phyloP scores from a whole-genome alignment of 2,888 invertebrate genomes.

The Rhagonycha fulva region DNA sequence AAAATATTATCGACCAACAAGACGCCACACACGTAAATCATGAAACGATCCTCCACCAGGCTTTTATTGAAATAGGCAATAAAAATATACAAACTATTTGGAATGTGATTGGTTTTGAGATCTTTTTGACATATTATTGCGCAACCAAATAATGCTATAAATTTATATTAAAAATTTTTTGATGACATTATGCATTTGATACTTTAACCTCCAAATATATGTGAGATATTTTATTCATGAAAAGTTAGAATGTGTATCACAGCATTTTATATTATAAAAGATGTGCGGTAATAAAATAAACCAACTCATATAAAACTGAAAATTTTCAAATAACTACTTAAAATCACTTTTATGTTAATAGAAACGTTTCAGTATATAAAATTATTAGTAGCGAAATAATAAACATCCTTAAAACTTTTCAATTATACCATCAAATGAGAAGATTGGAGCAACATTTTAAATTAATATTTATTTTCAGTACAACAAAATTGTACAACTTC shows the following conservation, averaged over 20 bases:
- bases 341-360: neutral
- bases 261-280: neutral
- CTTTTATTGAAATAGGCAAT: conserved; percentile 25
- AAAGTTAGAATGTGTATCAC: conserved; percentile 1
- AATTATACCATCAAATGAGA: too few species aligned
- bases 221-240: conserved; percentile 20
- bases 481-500: too few species aligned
- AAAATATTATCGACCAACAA: conserved; percentile 21
- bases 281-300: conserved; percentile 1
- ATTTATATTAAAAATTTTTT: conserved; percentile 23
- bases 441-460: too few species aligned
- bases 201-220: conserved; percentile 16
- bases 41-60: conserved; percentile 8
- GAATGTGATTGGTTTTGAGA: conserved; percentile 17
- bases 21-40: conserved; percentile 15
- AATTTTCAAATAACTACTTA: neutral
- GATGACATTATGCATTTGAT: conserved; percentile 18
- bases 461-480: neutral
- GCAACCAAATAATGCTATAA: conserved; percentile 9
- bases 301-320: neutral
- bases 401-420: too few species aligned
- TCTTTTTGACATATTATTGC: conserved; percentile 11
- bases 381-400: too few species aligned
- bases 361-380: too few species aligned
- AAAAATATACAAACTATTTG: conserved; percentile 24